phyloP scores from a whole-genome alignment of 2,888 invertebrate species.

The Allophyes oxyacanthae region DNA sequence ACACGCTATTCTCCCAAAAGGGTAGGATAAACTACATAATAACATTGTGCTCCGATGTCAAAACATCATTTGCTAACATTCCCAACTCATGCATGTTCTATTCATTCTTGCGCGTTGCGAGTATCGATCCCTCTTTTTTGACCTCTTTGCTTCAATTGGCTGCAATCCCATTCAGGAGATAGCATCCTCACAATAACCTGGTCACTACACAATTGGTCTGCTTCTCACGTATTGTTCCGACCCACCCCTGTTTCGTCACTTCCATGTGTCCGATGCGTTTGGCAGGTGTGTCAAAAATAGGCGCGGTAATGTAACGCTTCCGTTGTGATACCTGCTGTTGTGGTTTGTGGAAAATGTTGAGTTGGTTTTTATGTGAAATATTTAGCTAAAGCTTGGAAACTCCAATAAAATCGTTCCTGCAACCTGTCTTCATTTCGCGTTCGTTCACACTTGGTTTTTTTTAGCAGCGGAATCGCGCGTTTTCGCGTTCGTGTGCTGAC shows the following conservation, averaged over 20 bases:
- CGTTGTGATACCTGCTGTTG: slow-evolving; percentile 46
- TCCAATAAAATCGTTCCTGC: too few relatives aligned
- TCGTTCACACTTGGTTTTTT: too few relatives aligned
- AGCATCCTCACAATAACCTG: slow-evolving; percentile 18
- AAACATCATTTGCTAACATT: not conserved
- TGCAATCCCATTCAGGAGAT: slow-evolving; percentile 24
- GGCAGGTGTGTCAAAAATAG: slow-evolving; percentile 55
- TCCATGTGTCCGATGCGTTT: slow-evolving; percentile 54
- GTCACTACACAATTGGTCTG: slow-evolving; percentile 38
- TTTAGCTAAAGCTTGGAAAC: too few relatives aligned
- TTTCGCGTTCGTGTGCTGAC: too few relatives aligned
- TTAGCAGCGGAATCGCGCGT: too few relatives aligned
- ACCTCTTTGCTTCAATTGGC: slow-evolving; percentile 17
- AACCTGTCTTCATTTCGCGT: too few relatives aligned
- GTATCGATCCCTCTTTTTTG: slow-evolving; percentile 10
- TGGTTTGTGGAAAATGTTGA: slow-evolving; percentile 23
- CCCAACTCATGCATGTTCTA: slow-evolving; percentile 8
- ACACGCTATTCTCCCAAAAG: too few relatives aligned
- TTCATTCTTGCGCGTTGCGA: not conserved
- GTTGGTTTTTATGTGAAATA: not conserved
- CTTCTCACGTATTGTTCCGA: slow-evolving; percentile 60
- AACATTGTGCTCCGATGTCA: not conserved
- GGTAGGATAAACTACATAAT: not conserved
- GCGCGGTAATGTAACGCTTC: slow-evolving; percentile 58
- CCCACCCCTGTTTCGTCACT: slow-evolving; percentile 67